Evolutionary conservation across 2,113 vertebrate species (phyloP), one percentile per base, ranked within the genome.

Genomic region (Nasalis larvatus): DNA sequence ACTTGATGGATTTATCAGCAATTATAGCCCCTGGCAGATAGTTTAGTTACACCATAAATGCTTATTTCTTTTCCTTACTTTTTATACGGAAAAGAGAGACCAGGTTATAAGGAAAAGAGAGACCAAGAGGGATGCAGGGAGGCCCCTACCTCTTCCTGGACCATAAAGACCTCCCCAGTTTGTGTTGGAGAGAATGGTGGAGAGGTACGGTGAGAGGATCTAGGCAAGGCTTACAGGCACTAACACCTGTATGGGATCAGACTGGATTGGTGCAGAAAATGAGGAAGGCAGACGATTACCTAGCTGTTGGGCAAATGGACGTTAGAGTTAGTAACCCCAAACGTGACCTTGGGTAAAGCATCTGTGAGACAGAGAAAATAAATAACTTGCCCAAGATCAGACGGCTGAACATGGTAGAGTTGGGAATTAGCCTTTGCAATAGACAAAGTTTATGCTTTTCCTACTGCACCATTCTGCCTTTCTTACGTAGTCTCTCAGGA

Each of bases 311-410:
- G 54, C 16, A 76, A 80, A 86, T 25, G n/a, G 52, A 30, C 20
- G 37, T 80, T 49, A n/a, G 32, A 88, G 32, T 92, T 56, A 87
- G 20, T 35, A 54, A 52, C 82, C 49, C 52, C 69, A 76, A 42
- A 23, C 32, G 20, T 81, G 95, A 95, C 74, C 49, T 56, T 90
- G 47, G 66, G 9, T 83, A 76, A 71, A 10, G 25, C 12, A 63
- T 69, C 52, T 86, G 21, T 77, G 47, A 85, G 13, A 58, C 30
- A 80, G 74, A 93, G 78, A 89, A 80, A 42, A 84, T 63, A 74
- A 84, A 63, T 68, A 92, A 63, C 40, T 91, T 25, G 32, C 18
- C 52, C 90, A 96, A 96, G 91, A 90, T 96, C 84, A 78, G 47
- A 18, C 20, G 80, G 40, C 86, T 76, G 91, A 77, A 52, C n/a